Evolutionary conservation across 2,113 vertebrate species (phyloP).

Genomic region (Poeciliopsis retropinna): DNA sequence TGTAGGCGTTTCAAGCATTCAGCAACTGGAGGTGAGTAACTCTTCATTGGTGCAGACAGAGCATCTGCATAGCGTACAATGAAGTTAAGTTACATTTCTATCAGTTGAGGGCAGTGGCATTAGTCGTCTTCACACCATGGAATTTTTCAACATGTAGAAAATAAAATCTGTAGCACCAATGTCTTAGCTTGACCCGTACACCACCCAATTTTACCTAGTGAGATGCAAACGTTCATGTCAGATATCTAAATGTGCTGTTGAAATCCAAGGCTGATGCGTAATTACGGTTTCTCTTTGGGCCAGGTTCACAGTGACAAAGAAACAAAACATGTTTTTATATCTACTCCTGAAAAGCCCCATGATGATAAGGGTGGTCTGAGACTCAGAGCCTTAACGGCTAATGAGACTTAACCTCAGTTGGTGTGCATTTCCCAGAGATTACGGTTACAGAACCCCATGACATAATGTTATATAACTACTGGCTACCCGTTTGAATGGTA

Average conservation of each 20-base stretch:
- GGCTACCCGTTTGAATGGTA: not conserved
- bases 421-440: not conserved
- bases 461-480: not conserved
- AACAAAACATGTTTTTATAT: not conserved
- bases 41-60: too few relatives aligned
- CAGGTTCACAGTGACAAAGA: slow-evolving; percentile 6
- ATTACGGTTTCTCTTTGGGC: not conserved
- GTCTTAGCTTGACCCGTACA: too few relatives aligned
- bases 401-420: not conserved
- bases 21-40: too few relatives aligned
- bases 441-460: not conserved
- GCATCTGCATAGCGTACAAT: too few relatives aligned
- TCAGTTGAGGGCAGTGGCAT: too few relatives aligned
- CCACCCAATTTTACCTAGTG: too few relatives aligned
- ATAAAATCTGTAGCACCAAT: too few relatives aligned
- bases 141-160: too few relatives aligned
- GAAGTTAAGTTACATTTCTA: too few relatives aligned
- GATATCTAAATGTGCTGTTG: not conserved
- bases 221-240: too few relatives aligned
- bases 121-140: too few relatives aligned
- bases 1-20: too few relatives aligned
- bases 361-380: not conserved
- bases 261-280: not conserved
- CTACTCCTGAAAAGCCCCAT: not conserved
- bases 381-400: not conserved